Evolutionary conservation across 2,797 vertebrate genomes (phyloP).

Genomic region (Lepus townsendii): DNA sequence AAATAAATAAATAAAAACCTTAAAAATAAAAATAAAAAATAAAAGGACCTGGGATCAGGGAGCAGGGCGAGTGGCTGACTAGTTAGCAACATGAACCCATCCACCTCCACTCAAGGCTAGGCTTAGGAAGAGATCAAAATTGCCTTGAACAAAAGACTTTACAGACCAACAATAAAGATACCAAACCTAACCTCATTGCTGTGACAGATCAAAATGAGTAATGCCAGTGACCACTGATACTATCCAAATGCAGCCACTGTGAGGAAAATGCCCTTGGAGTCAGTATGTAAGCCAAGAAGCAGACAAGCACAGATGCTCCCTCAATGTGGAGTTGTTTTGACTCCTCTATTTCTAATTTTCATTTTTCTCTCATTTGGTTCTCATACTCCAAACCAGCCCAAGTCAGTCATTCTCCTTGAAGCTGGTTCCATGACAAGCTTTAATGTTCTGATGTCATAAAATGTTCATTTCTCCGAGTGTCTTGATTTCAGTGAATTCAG

Average conservation of each 20-base stretch:
- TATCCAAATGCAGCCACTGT: conserved; percentile 38
- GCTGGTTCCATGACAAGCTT: neutral
- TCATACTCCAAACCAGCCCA: neutral
- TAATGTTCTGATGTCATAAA: neutral
- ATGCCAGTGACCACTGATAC: conserved; percentile 29
- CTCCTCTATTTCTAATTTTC: conserved; percentile 66
- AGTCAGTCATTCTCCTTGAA: conserved; percentile 35
- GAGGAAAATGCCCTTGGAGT: conserved; percentile 53
- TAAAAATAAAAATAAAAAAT: too few relatives aligned
- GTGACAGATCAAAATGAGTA: conserved; percentile 65
- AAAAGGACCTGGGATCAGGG: neutral
- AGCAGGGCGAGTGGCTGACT: neutral
- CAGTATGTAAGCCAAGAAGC: conserved; percentile 53
- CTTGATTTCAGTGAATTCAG: conserved; percentile 24
- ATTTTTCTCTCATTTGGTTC: conserved; percentile 60
- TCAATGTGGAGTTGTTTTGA: conserved; percentile 36
- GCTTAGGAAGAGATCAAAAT: conserved; percentile 9
- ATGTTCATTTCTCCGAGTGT: conserved; percentile 45
- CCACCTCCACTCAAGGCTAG: neutral
- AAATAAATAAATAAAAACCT: too few relatives aligned
- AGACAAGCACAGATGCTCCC: neutral
- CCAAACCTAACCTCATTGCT: neutral
- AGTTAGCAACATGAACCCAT: conserved; percentile 48
- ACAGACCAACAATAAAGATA: conserved; percentile 63
- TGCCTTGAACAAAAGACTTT: conserved; percentile 51